Conservation (phyloP, 1,140 invertebrate species). For the Steinernema feltiae region DNA sequence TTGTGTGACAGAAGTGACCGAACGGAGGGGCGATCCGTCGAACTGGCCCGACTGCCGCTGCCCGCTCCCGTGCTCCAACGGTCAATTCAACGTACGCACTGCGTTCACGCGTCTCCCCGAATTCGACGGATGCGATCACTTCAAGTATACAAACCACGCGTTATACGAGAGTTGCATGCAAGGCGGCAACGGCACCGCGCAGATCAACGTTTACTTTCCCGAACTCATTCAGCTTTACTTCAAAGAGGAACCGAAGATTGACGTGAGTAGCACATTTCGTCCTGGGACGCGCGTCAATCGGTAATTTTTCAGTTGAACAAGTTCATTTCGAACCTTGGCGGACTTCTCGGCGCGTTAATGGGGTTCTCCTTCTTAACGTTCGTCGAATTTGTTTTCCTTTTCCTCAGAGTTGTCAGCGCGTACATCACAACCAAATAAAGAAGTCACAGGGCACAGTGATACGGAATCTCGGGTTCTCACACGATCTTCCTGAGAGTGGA, state of each 20-base stretch:
- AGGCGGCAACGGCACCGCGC: not conserved
- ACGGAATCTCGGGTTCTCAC: no score
- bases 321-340: not conserved
- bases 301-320: not conserved
- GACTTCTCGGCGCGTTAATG: not conserved
- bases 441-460: not conserved
- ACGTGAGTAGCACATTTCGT: not conserved
- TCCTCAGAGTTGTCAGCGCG: not conserved
- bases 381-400: not conserved
- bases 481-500: no score
- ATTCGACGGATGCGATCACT: no score
- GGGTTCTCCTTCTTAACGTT: not conserved
- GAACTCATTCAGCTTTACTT: not conserved
- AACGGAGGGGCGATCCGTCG: conserved; percentile 23
- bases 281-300: not conserved
- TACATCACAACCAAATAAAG: not conserved
- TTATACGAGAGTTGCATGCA: not conserved
- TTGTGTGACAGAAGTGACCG: conserved; percentile 24
- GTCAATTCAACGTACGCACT: not conserved
- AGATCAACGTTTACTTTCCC: not conserved
- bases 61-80: conserved; percentile 23
- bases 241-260: not conserved
- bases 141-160: not conserved
- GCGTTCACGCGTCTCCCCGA: not conserved
- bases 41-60: conserved; percentile 22